Base-by-base conservation (phyloP, 1,140 invertebrate genomes). In the Apolygus lucorum region DNA sequence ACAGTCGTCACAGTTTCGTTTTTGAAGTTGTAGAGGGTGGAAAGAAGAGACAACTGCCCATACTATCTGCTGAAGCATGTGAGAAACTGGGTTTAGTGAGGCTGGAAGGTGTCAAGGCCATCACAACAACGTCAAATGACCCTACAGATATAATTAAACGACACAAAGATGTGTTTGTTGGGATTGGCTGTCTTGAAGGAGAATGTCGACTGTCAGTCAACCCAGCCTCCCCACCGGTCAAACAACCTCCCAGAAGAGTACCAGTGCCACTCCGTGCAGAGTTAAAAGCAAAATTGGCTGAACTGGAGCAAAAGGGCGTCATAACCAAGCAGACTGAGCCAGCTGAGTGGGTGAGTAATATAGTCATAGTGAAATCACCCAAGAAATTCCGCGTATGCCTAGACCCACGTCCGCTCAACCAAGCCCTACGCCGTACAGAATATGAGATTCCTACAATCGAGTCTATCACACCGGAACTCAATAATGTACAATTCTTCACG, bases 331-430 rank as follows among this genome's bases (percentile, higher is more conserved):
- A 73, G 13, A 73, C 73, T 49, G 70, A 70, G 8, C 74, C 74
- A 14, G 68, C 59, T 17, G 70, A 54, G 22, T 76, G 74, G 72
- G 71, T 75, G 17, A 76, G 71, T 66, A 74, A 73, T 21, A 42
- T 67, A 49, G 65, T 67, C 21, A 13, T 67, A 21, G 65, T 67
- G 22, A 49, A 67, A 21, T 42, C 28, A 2, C 28, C 28, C 29
- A 67, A 67, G 8, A 67, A 67, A 22, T 25, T 67, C 17, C 2
- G 65, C 2, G 2, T 67, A 13, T 67, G 65, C 22, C 21, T 67
- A 21, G 65, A 67, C 34, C 65, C 65, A 8, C 2, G 13, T 2
- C 29, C n/a, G 8, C 29, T 67, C 76, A 80, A 71, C 74, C 81
- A 28, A 73, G 54, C 54, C 14, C 22, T 62, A 25, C 14, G 8